A percentile compares a stretch with the other conserved stretches of the same genome.
These are phyloP conservation scores for Drosophila testacea DNA, from an alignment of 2,888 invertebrate species.

Conservation along the genomic window DNA sequence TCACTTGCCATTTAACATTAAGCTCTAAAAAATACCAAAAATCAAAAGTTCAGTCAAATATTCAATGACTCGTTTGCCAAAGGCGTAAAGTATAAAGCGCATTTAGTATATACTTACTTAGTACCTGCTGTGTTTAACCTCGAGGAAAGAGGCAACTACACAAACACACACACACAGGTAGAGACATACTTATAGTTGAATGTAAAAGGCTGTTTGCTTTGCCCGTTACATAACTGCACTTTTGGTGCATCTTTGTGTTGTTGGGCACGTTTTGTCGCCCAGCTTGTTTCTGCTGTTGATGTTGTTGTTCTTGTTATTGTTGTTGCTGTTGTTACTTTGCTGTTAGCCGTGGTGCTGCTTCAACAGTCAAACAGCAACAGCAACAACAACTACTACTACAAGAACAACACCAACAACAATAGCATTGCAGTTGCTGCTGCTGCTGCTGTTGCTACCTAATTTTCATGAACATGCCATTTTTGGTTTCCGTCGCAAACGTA, in stretches of 20 bases:
- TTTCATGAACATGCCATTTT: conserved; percentile 70
- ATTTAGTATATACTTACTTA: conserved; percentile 27
- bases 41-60: conserved; percentile 56
- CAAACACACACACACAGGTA: conserved; percentile 10
- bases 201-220: conserved; percentile 67
- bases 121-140: conserved; percentile 50
- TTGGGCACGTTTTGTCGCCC: conserved; percentile 72
- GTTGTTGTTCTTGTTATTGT: conserved; percentile 21
- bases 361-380: conserved; percentile 31
- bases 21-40: conserved; percentile 29
- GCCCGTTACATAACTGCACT: conserved; percentile 76
- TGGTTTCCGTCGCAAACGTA: conserved; percentile 56
- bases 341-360: conserved; percentile 35
- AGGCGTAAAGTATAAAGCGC: conserved; percentile 46
- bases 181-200: conserved; percentile 48
- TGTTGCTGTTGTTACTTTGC: conserved; percentile 23
- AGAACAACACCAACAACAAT: conserved; percentile 11
- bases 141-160: conserved; percentile 47
- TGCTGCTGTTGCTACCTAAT: conserved; percentile 50
- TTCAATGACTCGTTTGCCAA: conserved; percentile 48
- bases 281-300: conserved; percentile 50
- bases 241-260: conserved; percentile 63
- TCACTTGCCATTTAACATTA: conserved; percentile 52
- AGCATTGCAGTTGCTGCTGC: conserved; percentile 48
- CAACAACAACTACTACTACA: conserved; percentile 5